A percentile compares a stretch with the other conserved stretches of the same genome.
Conservation (phyloP, 2,888 invertebrate species). For the Emesis castigata region DNA sequence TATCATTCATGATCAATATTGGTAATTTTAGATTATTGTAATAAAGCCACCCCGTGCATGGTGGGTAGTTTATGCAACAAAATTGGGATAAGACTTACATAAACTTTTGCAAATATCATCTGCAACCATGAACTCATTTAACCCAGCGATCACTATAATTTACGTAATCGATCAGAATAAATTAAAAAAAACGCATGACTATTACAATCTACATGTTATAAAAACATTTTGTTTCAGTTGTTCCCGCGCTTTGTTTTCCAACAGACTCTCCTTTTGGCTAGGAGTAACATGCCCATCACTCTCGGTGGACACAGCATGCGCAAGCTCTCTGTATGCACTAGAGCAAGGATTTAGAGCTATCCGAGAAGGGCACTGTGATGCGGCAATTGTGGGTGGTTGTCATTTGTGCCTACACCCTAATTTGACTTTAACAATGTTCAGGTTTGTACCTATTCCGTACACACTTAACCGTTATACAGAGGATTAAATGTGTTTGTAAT, state of each 20-base stretch:
- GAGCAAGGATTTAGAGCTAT: constrained; percentile 95
- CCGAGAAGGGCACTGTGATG: constrained; percentile 95
- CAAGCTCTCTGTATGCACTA: constrained; percentile 96
- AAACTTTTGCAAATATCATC: no score
- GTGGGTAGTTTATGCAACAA: no score
- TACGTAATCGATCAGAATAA: no score
- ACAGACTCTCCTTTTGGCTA: constrained; percentile 96
- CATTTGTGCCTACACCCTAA: constrained; percentile 96
- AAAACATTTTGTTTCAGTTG: constrained; percentile 86
- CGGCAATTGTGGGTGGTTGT: constrained; percentile 96
- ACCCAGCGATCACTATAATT: no score
- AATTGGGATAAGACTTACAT: no score
- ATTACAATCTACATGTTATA: no score
- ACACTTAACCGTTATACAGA: no score
- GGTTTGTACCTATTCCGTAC: constrained; percentile 77
- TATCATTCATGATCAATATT: no score
- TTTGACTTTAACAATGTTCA: constrained; percentile 95
- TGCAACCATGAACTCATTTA: no score
- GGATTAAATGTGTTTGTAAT: neutral
- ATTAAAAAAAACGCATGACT: no score
- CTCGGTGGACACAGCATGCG: constrained; percentile 97
- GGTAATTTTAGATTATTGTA: no score
- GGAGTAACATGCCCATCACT: constrained; percentile 95
- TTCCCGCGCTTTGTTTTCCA: constrained; percentile 97
- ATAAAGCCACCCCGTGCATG: no score